Evolutionary conservation across 2,113 vertebrate species (phyloP), one percentile per base, ranked within the genome.

Genomic region (Philantomba maxwellii): DNA sequence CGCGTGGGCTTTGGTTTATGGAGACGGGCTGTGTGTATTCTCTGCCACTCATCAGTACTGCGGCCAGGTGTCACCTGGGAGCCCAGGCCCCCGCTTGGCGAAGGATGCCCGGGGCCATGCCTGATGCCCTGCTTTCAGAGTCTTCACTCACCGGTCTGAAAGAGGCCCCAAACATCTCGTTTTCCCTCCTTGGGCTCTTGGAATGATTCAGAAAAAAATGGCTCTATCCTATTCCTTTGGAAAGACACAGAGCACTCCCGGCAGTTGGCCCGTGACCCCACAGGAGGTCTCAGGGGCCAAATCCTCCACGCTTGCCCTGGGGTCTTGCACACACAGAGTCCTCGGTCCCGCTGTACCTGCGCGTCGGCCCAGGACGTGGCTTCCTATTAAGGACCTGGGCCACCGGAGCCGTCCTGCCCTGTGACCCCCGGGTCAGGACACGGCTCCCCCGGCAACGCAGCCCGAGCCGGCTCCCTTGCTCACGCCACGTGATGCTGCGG

Each of bases 1-100:
- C 8, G 2, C 0, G 1, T 0, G 51, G 70, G 3, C 3, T 2
- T 11, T 7, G 47, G 15, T 43, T 9, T 1, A 0, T 14, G 1
- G 0, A 11, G 21, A 1, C 6, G 2, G 15, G 3, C 11, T 21
- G 2, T 39, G 33, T 16, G 7, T 4, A 2, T 7, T 7, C 23
- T 7, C 33, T n/a, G 10, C 2, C 5, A 1, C 7, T 14, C 9
- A 19, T 2, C 13, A 3, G 4, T 7, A 6, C 0, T 15, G 60
- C 14, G 1, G 53, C 6, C 7, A 30, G 7, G 30, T 25, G 47
- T 16, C 26, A 7, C 4, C 26, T 58, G 39, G 43, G 51, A 49
- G 2, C 23, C 4, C 39, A 15, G 8, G 36, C 53, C n/a, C 6
- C 49, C 2, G 16, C 0, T 26, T 8, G 4, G 2, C 0, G 1